Base-by-base conservation (phyloP, 2,113 vertebrate species). In the Lynx canadensis region DNA sequence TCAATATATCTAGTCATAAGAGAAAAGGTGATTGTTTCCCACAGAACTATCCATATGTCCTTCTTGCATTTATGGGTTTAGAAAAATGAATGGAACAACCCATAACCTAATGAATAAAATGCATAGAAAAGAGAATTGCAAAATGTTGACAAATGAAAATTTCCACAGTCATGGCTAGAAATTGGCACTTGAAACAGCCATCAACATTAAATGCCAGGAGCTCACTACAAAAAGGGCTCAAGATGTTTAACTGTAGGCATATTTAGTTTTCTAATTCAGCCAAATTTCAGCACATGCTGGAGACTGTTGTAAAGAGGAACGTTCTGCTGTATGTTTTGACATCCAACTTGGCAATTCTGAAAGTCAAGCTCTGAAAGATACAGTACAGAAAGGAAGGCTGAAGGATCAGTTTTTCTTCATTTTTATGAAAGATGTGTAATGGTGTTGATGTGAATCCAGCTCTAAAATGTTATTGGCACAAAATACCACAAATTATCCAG, bases 361-460 rank as follows among this genome's bases (percentile, higher is more conserved):
- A 91, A 94, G 83, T 96, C 87, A 95, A 82, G 38, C 50, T 88
- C 94, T 82, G 84, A 92, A 90, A 89, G 29, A 81, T 55, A 74
- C 19, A 88, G 33, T 50, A 57, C 18, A 74, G 74, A 88, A 92
- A 97, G 50, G 21, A 93, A 97, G n/a, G 52, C 65, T 45, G 63
- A 66, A 93, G 80, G 52, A 93, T 78, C 76, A 4, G 25, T 92
- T 91, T 94, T 95, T 96, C 74, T 89, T 96, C 33, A 11, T 94
- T 96, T 97, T 92, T 94, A 80, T 96, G 76, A 96, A 98, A 97
- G 65, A 97, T 95, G 60, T 91, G 96, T 95, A 96, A 97, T 92
- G 86, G 55, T 92, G 55, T 97, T 97, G 95, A 95, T 95, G 52
- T 78, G 41, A 83, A 69, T 98, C 97, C 95, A 97, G 80, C 45